phyloP scores from a whole-genome alignment of 2,888 invertebrate genomes.

The Cynaeus angustus region DNA sequence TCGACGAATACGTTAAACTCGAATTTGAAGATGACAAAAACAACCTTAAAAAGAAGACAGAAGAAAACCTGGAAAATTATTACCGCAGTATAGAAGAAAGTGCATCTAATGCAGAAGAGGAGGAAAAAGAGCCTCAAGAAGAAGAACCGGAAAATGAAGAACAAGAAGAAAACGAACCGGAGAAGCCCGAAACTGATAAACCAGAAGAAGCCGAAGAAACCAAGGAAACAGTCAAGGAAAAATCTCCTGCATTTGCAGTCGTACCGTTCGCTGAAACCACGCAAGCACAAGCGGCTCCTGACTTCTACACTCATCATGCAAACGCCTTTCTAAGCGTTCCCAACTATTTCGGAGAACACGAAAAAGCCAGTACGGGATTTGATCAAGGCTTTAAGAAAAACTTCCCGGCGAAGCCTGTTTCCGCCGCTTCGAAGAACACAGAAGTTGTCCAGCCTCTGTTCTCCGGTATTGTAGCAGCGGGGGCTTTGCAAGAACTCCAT shows the following conservation, averaged over 20 bases:
- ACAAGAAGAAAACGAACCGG: slow-evolving; percentile 45
- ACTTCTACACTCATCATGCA: slow-evolving; percentile 4
- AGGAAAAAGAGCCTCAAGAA: slow-evolving; percentile 49
- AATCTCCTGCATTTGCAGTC: slow-evolving; percentile 31
- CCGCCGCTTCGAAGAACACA: slow-evolving; percentile 48
- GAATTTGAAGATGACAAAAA: slow-evolving; percentile 36
- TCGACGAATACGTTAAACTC: slow-evolving; percentile 34
- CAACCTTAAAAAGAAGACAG: slow-evolving; percentile 33
- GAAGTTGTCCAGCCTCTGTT: slow-evolving; percentile 62
- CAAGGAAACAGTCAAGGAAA: slow-evolving; percentile 31
- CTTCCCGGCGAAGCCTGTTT: slow-evolving; percentile 38
- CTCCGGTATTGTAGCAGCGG: slow-evolving; percentile 61
- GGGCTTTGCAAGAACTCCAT: slow-evolving; percentile 61
- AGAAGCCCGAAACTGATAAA: slow-evolving; percentile 32
- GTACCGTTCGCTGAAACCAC: slow-evolving; percentile 37
- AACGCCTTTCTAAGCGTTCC: slow-evolving; percentile 10
- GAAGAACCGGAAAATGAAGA: slow-evolving; percentile 35
- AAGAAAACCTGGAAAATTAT: slow-evolving; percentile 35
- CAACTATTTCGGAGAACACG: slow-evolving; percentile 43
- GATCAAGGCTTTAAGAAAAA: slow-evolving; percentile 43
- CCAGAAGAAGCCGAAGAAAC: slow-evolving; percentile 21
- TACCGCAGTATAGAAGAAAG: slow-evolving; percentile 24
- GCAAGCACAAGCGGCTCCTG: slow-evolving; percentile 42
- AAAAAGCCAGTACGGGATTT: slow-evolving; percentile 37
- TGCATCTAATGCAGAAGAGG: slow-evolving; percentile 18